Evolutionary conservation across 2,888 invertebrate genomes (phyloP).

Genomic region (Caenorhabditis doughertyi): DNA sequence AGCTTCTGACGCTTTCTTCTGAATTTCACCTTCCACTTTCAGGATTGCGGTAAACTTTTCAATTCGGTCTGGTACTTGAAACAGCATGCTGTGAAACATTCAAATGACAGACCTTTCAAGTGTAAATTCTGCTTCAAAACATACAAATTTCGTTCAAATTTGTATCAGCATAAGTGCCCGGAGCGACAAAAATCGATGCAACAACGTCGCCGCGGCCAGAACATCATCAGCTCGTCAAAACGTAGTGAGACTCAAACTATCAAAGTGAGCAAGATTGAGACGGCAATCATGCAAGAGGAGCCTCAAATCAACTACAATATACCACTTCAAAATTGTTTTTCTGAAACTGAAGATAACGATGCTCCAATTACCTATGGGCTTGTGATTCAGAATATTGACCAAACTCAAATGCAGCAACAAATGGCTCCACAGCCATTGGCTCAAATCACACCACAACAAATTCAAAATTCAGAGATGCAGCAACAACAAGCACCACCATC

Average conservation of each 20-base stretch:
- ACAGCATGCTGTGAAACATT: conserved; percentile 82
- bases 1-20: too few species aligned
- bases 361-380: conserved; percentile 71
- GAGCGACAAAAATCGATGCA: conserved; percentile 76
- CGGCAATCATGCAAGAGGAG: conserved; percentile 58
- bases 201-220: conserved; percentile 61
- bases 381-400: conserved; percentile 67
- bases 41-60: conserved; percentile 82
- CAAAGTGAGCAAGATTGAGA: conserved; percentile 63
- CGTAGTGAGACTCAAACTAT: conserved; percentile 63
- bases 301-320: conserved; percentile 36
- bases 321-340: conserved; percentile 53
- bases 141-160: conserved; percentile 82
- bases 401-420: conserved; percentile 58
- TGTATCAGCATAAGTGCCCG: conserved; percentile 83
- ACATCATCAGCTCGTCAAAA: conserved; percentile 42
- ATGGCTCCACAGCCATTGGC: conserved; percentile 32
- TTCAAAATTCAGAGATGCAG: neutral
- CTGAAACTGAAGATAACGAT: conserved; percentile 71
- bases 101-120: conserved; percentile 82
- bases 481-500: neutral
- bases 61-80: conserved; percentile 82
- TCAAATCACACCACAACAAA: neutral
- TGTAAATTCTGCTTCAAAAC: conserved; percentile 83
- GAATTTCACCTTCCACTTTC: too few species aligned